phyloP scores from a whole-genome alignment of 92 coral and sea anemone species.

The Porites rus region DNA sequence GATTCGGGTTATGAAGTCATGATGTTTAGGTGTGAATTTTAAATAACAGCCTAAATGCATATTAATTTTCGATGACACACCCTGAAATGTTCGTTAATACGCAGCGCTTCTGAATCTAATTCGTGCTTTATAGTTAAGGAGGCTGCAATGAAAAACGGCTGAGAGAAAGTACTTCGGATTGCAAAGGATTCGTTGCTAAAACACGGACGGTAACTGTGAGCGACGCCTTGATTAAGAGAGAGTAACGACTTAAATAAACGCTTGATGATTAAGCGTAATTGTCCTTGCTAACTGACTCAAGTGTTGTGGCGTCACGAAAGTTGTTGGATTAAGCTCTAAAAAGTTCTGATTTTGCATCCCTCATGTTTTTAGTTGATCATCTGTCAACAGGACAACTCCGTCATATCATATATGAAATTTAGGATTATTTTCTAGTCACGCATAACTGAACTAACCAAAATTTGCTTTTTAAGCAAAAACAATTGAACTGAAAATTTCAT shows the following conservation, averaged over 20 bases:
- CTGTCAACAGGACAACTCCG: too few relatives aligned
- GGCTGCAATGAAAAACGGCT: background rate
- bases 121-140: background rate
- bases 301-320: too few relatives aligned
- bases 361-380: too few relatives aligned
- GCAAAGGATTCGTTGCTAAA: background rate
- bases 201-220: background rate
- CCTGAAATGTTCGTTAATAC: background rate
- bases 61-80: constrained; percentile 27
- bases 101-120: background rate
- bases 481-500: too few relatives aligned
- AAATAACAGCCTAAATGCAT: background rate
- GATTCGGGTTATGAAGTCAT: background rate
- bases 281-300: background rate
- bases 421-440: too few relatives aligned
- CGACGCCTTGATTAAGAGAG: background rate
- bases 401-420: too few relatives aligned
- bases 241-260: background rate
- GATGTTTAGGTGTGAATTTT: background rate
- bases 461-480: too few relatives aligned
- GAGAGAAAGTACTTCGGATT: background rate
- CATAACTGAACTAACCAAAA: too few relatives aligned
- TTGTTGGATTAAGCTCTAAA: too few relatives aligned
- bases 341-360: too few relatives aligned
- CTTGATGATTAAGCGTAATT: background rate